Conservation (phyloP, 2,888 invertebrate genomes). For the Diarsia dahlii region DNA sequence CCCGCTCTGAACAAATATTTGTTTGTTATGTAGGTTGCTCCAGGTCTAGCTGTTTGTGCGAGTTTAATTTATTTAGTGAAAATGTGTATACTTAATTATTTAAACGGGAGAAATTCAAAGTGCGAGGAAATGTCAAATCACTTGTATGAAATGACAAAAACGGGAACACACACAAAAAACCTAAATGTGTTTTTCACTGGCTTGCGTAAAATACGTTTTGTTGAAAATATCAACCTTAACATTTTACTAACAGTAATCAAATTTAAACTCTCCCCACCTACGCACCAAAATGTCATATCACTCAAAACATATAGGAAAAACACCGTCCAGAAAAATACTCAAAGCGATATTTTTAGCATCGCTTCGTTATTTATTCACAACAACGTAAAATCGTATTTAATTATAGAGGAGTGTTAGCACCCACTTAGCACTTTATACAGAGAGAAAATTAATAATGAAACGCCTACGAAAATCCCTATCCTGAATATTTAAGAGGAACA, state of each 20-base stretch:
- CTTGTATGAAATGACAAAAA: neutral
- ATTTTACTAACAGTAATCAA: neutral
- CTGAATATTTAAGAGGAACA: conserved; percentile 44
- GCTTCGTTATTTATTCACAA: conserved; percentile 15
- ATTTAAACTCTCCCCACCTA: neutral
- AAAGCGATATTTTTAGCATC: conserved; percentile 10
- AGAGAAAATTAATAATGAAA: conserved; percentile 54
- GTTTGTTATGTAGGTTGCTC: too few relatives aligned
- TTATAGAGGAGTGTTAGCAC: conserved; percentile 20
- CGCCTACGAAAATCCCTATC: conserved; percentile 12
- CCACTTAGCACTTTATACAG: conserved; percentile 36
- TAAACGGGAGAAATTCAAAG: too few relatives aligned
- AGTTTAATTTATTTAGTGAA: too few relatives aligned
- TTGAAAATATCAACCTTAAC: neutral
- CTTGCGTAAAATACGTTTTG: neutral
- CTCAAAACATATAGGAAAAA: neutral
- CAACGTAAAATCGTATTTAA: conserved; percentile 27
- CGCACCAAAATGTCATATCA: neutral
- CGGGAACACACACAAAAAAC: too few relatives aligned
- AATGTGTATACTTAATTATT: too few relatives aligned
- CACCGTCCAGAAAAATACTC: neutral
- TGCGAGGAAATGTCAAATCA: too few relatives aligned
- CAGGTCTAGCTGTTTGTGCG: too few relatives aligned
- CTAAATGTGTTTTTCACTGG: too few relatives aligned
- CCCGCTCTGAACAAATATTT: too few relatives aligned